phyloP scores from a whole-genome alignment of 1,140 invertebrate genomes.

The Drosophila hydei region DNA sequence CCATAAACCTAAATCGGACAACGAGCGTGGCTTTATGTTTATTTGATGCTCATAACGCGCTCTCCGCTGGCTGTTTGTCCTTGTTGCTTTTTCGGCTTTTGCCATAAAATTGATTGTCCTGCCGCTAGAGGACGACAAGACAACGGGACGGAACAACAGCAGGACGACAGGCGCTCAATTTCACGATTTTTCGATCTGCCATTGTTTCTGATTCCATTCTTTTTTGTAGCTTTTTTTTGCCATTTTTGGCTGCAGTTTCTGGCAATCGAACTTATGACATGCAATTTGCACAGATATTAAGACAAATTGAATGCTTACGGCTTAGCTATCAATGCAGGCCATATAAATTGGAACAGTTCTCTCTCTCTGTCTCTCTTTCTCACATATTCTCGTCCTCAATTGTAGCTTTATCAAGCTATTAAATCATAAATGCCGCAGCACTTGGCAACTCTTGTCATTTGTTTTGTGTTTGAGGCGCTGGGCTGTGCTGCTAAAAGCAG shows the following conservation, averaged over 20 bases:
- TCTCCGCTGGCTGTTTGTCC: background rate
- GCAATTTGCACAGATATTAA: constrained; percentile 59
- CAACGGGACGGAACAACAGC: too few species aligned
- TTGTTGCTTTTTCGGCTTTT: constrained; percentile 23
- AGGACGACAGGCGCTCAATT: constrained; percentile 22
- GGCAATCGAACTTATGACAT: constrained; percentile 61
- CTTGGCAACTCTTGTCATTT: constrained; percentile 2
- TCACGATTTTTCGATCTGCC: constrained; percentile 20
- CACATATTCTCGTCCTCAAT: too few species aligned
- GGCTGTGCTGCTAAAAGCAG: background rate
- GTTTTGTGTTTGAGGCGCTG: background rate
- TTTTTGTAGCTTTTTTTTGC: background rate
- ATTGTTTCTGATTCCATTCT: constrained; percentile 20
- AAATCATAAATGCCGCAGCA: background rate
- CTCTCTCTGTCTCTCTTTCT: too few species aligned
- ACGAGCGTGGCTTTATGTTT: constrained; percentile 52
- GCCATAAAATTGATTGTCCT: constrained; percentile 65
- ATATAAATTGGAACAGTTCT: constrained; percentile 13
- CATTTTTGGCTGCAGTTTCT: constrained; percentile 19
- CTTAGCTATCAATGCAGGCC: constrained; percentile 28
- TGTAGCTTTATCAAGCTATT: background rate
- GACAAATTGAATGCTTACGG: constrained; percentile 60
- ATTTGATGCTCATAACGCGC: constrained; percentile 63
- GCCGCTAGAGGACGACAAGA: constrained; percentile 9
- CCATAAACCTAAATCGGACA: constrained; percentile 61